These are phyloP conservation scores for Xestia c-nigrum DNA, from an alignment of 2,888 invertebrate genomes.

Conservation along the genomic window DNA sequence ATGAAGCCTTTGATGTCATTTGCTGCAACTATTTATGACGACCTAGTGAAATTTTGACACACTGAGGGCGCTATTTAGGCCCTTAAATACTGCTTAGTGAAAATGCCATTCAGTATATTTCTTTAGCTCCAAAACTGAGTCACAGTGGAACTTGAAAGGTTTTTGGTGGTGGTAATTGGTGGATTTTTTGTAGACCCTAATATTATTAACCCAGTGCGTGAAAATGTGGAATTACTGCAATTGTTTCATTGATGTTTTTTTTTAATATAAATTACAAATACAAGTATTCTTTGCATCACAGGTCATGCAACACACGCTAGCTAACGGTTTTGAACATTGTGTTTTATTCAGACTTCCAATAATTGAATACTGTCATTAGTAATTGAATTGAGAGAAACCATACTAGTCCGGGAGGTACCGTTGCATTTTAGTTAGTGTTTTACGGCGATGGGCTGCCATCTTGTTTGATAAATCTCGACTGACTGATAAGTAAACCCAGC, in stretches of 20 bases:
- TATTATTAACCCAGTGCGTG: slow-evolving; percentile 24
- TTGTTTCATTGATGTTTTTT: slow-evolving; percentile 15
- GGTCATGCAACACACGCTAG: slow-evolving; percentile 81
- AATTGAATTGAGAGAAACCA: background rate
- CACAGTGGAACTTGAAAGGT: background rate
- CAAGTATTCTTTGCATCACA: slow-evolving; percentile 55
- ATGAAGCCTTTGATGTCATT: slow-evolving; percentile 50
- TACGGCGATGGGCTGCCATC: no score
- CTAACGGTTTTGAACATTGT: slow-evolving; percentile 72
- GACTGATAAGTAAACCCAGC: no score
- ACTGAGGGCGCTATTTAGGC: slow-evolving; percentile 9
- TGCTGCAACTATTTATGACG: slow-evolving; percentile 2
- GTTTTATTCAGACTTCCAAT: slow-evolving; percentile 66
- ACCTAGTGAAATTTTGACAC: slow-evolving; percentile 1
- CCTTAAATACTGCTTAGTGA: background rate
- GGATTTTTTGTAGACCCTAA: slow-evolving; percentile 6
- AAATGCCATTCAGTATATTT: background rate
- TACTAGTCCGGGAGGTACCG: no score
- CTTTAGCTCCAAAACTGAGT: background rate
- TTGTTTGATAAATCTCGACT: no score
- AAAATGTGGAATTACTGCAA: slow-evolving; percentile 11
- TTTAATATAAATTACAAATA: slow-evolving; percentile 47
- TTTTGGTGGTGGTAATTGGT: background rate
- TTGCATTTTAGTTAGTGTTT: no score
- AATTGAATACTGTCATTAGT: background rate